phyloP scores from a whole-genome alignment of 1,140 invertebrate species.

The Zaprionus davidi region DNA sequence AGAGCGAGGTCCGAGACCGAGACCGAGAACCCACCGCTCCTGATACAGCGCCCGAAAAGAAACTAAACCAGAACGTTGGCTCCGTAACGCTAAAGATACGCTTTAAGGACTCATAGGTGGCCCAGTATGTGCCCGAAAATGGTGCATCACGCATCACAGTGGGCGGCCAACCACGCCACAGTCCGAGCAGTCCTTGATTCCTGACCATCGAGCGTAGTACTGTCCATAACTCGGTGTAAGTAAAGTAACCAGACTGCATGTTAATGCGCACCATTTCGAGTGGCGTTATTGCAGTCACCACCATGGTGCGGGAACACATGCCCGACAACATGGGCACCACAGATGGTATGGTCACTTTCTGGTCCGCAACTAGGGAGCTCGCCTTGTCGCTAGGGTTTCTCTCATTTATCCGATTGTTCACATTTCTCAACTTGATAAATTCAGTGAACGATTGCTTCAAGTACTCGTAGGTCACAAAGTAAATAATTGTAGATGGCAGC shows the following conservation, averaged over 20 bases:
- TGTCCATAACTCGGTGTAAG: conserved; percentile 89
- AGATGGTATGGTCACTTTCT: conserved; percentile 84
- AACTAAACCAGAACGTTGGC: conserved; percentile 92
- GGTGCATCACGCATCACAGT: conserved; percentile 98
- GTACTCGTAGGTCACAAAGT: conserved; percentile 98
- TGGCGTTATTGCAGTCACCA: conserved; percentile 95
- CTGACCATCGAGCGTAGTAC: conserved; percentile 87
- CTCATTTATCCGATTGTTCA: background rate
- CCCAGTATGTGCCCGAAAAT: conserved; percentile 98
- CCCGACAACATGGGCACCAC: conserved; percentile 93
- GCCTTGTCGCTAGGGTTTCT: conserved; percentile 2
- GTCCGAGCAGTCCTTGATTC: conserved; percentile 90
- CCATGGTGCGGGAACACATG: conserved; percentile 91
- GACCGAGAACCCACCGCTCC: conserved; percentile 91
- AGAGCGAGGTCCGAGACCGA: background rate
- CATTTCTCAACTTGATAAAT: conserved; percentile 59
- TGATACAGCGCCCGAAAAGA: conserved; percentile 92
- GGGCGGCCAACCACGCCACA: conserved; percentile 95
- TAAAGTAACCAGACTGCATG: conserved; percentile 97
- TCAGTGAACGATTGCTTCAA: conserved; percentile 88
- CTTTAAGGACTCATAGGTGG: conserved; percentile 95
- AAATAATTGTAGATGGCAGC: conserved; percentile 97
- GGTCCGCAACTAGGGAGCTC: background rate
- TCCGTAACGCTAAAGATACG: conserved; percentile 86
- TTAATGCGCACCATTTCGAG: conserved; percentile 98